These are phyloP conservation scores for Heteropelma amictum DNA, from an alignment of 2,888 invertebrate genomes.

Conservation along the genomic window DNA sequence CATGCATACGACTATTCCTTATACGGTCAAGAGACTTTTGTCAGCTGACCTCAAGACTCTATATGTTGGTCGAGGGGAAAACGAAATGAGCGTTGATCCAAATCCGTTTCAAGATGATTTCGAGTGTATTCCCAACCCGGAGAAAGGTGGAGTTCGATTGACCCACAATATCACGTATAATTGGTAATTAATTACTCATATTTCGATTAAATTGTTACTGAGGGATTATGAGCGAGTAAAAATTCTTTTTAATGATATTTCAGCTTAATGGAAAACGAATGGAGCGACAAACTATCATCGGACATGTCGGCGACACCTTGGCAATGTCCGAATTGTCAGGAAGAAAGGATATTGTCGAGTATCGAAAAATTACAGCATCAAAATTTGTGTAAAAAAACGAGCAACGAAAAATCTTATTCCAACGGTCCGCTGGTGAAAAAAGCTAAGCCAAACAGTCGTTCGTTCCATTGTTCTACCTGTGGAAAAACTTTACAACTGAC, in stretches of 20 bases:
- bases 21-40: conserved; percentile 89
- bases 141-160: conserved; percentile 90
- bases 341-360: conserved; percentile 82
- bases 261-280: conserved; percentile 84
- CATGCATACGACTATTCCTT: conserved; percentile 85
- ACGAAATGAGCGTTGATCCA: conserved; percentile 77
- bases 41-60: conserved; percentile 91
- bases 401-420: conserved; percentile 60
- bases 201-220: neutral
- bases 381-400: conserved; percentile 78
- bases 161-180: conserved; percentile 91
- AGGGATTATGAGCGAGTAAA: too few species aligned
- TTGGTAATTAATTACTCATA: conserved; percentile 79
- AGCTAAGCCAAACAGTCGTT: conserved; percentile 80
- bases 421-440: too few species aligned
- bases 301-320: conserved; percentile 83
- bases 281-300: conserved; percentile 83
- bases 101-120: conserved; percentile 88
- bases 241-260: conserved; percentile 59
- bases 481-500: conserved; percentile 84
- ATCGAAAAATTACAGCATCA: conserved; percentile 88
- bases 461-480: conserved; percentile 87
- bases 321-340: conserved; percentile 86
- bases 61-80: conserved; percentile 80
- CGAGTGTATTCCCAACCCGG: conserved; percentile 81